phyloP scores from a whole-genome alignment of 2,888 invertebrate genomes.

The Carabus problematicus region DNA sequence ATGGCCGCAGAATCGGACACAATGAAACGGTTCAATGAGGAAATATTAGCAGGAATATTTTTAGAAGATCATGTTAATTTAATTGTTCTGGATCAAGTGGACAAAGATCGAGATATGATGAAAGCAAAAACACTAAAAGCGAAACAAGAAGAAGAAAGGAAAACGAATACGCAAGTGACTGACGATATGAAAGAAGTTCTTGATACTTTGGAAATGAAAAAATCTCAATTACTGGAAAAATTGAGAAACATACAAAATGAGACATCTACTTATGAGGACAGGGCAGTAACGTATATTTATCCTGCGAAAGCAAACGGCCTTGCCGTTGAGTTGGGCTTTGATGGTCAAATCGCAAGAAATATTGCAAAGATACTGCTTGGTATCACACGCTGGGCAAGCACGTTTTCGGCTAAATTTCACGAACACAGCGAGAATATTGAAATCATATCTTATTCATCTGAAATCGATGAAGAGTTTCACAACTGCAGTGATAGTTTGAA shows the following conservation, averaged over 20 bases:
- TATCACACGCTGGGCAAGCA: constrained; percentile 55
- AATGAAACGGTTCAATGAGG: constrained; percentile 29
- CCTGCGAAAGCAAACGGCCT: constrained; percentile 55
- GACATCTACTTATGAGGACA: constrained; percentile 53
- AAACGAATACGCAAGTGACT: constrained; percentile 46
- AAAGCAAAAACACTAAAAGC: constrained; percentile 32
- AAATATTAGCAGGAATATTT: constrained; percentile 34
- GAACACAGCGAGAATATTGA: constrained; percentile 55
- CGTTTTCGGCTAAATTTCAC: constrained; percentile 56
- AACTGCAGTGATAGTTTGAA: constrained; percentile 53
- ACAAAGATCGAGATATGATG: constrained; percentile 25
- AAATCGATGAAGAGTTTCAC: constrained; percentile 53
- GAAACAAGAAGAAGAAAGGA: constrained; percentile 44
- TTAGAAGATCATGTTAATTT: constrained; percentile 30
- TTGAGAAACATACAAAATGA: constrained; percentile 56
- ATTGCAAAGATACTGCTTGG: constrained; percentile 57
- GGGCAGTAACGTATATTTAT: constrained; percentile 55
- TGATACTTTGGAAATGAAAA: constrained; percentile 56
- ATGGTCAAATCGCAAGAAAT: constrained; percentile 55
- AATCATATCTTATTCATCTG: constrained; percentile 46
- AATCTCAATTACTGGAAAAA: constrained; percentile 53
- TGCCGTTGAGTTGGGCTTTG: constrained; percentile 53
- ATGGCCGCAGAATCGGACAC: constrained; percentile 26
- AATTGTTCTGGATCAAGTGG: constrained; percentile 17
- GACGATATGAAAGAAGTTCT: constrained; percentile 58